A percentile compares a stretch with the other conserved stretches of the same genome.
phyloP scores from a whole-genome alignment of 2,797 vertebrate species.

The Enteromius anoplus region DNA sequence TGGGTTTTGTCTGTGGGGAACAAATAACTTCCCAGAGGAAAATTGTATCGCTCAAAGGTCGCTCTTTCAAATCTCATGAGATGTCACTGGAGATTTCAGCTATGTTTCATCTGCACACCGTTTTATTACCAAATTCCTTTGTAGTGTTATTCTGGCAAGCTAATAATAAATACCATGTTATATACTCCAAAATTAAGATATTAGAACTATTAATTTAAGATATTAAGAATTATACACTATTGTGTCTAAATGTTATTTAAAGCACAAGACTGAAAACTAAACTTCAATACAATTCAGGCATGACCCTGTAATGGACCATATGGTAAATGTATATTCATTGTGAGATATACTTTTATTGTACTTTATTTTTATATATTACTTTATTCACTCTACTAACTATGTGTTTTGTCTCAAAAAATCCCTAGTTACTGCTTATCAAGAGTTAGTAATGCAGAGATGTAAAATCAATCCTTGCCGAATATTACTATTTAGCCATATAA shows the following conservation, averaged over 20 bases:
- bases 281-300: neutral
- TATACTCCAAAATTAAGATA: neutral
- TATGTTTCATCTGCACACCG: neutral
- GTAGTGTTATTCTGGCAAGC: neutral
- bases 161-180: neutral
- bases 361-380: too few relatives aligned
- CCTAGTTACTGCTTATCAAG: neutral
- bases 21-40: conserved; percentile 3
- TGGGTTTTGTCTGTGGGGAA: neutral
- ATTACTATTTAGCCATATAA: neutral
- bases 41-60: neutral
- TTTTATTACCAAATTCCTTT: neutral
- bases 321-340: neutral
- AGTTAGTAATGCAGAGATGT: neutral
- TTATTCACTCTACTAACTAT: neutral
- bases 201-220: too few relatives aligned
- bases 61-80: neutral
- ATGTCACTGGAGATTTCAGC: neutral
- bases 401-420: neutral
- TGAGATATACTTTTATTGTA: neutral
- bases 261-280: neutral
- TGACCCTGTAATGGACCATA: neutral
- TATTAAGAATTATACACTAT: neutral
- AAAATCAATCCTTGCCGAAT: neutral
- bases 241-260: neutral